Evolutionary conservation across 2,888 invertebrate species (phyloP).

Genomic region (Acanthopleura granulata): DNA sequence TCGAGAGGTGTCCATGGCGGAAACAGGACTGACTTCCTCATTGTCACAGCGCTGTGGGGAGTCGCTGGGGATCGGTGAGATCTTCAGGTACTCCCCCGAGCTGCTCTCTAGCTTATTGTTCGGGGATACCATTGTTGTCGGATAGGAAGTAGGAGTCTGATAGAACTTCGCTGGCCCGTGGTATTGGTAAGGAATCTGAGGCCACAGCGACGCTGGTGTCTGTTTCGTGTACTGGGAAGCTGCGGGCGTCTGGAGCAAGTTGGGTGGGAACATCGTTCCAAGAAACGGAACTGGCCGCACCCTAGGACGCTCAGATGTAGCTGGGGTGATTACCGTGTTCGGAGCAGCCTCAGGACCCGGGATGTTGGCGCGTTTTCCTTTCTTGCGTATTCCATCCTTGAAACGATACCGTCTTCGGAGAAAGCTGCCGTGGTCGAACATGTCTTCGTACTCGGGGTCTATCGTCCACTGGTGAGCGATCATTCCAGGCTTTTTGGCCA

Average conservation of each 20-base stretch:
- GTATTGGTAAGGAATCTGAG: too few species aligned
- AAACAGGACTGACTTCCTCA: not conserved
- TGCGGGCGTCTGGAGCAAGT: not conserved
- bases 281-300: not conserved
- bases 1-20: not conserved
- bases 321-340: not conserved
- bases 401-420: conserved; percentile 55
- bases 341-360: not conserved
- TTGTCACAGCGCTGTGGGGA: not conserved
- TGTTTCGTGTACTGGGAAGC: not conserved
- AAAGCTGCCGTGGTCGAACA: conserved; percentile 62
- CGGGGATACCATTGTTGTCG: not conserved
- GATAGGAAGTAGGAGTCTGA: not conserved
- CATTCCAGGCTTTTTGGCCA: conserved; percentile 50
- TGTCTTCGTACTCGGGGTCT: conserved; percentile 56
- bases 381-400: conserved; percentile 44
- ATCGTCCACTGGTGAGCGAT: conserved; percentile 62
- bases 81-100: not conserved
- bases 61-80: not conserved
- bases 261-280: not conserved
- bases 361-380: conserved; percentile 23
- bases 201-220: not conserved
- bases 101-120: not conserved
- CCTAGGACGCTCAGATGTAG: too few species aligned
- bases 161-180: not conserved